Conservation (phyloP, 2,888 invertebrate genomes). For the Dendrolimus houi region DNA sequence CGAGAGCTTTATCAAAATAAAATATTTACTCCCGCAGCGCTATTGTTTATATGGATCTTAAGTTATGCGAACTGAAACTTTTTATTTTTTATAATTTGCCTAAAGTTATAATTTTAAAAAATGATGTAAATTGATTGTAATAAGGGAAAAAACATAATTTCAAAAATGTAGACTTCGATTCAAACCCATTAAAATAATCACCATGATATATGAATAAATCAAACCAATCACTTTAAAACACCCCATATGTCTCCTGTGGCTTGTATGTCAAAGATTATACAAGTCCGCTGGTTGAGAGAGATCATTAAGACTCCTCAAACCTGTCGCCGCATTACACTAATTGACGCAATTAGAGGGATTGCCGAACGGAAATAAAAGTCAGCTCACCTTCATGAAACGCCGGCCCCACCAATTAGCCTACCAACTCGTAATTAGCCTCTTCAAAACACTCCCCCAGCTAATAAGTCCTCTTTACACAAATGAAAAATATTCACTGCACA, state of each 20-base stretch:
- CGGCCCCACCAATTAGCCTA: conserved; percentile 71
- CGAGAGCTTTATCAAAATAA: too few species aligned
- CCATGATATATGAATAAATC: neutral
- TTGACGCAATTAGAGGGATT: conserved; percentile 76
- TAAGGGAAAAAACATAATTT: neutral
- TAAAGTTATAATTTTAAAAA: neutral
- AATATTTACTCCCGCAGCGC: too few species aligned
- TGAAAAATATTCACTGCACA: conserved; percentile 51
- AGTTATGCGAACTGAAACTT: too few species aligned
- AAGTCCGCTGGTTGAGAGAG: conserved; percentile 46
- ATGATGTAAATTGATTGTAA: neutral
- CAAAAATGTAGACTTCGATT: neutral
- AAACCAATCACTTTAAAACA: neutral
- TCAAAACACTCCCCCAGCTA: conserved; percentile 45
- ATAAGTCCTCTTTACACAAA: conserved; percentile 49
- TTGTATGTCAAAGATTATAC: conserved; percentile 46
- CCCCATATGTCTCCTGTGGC: neutral
- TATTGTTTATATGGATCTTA: too few species aligned
- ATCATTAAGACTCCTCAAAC: conserved; percentile 71
- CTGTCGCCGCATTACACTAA: conserved; percentile 76
- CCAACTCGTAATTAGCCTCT: conserved; percentile 68
- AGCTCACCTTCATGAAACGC: conserved; percentile 75
- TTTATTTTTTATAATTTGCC: too few species aligned
- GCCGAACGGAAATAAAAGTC: conserved; percentile 75
- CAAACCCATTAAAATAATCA: neutral